phyloP scores from a whole-genome alignment of 2,888 invertebrate species.

The Metacarcinus magister region DNA sequence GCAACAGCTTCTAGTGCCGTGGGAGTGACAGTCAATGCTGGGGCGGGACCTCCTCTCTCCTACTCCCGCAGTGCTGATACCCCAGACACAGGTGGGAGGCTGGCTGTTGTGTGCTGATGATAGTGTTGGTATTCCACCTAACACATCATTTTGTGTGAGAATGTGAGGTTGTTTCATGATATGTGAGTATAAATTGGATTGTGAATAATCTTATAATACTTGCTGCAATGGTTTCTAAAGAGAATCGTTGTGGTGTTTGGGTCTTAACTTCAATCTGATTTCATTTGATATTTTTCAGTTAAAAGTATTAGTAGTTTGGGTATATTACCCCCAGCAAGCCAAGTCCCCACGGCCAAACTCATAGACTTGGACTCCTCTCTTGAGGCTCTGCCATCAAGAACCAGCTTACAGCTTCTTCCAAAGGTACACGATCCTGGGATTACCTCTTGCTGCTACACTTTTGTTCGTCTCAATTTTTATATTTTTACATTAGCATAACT shows the following conservation, averaged over 20 bases:
- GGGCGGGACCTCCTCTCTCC: slow-evolving; percentile 61
- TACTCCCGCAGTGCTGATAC: slow-evolving; percentile 75
- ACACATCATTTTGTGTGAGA: too few relatives aligned
- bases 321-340: slow-evolving; percentile 49
- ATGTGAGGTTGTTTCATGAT: too few relatives aligned
- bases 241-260: neutral
- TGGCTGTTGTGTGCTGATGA: neutral
- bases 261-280: neutral
- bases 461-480: too few relatives aligned
- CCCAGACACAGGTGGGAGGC: slow-evolving; percentile 73
- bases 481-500: too few relatives aligned
- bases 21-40: neutral
- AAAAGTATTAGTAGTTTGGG: slow-evolving; percentile 76
- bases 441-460: too few relatives aligned
- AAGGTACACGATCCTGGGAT: slow-evolving; percentile 67
- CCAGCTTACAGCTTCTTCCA: slow-evolving; percentile 70
- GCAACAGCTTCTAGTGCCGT: slow-evolving; percentile 43
- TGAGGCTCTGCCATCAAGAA: slow-evolving; percentile 70
- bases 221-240: neutral
- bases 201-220: too few relatives aligned
- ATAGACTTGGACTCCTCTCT: slow-evolving; percentile 79
- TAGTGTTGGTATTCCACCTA: neutral
- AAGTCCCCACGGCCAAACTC: slow-evolving; percentile 80
- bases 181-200: too few relatives aligned
- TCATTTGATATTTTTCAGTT: slow-evolving; percentile 49